These are phyloP conservation scores for Amblyornis subalaris DNA, from an alignment of 2,113 vertebrate species.

Conservation along the genomic window DNA sequence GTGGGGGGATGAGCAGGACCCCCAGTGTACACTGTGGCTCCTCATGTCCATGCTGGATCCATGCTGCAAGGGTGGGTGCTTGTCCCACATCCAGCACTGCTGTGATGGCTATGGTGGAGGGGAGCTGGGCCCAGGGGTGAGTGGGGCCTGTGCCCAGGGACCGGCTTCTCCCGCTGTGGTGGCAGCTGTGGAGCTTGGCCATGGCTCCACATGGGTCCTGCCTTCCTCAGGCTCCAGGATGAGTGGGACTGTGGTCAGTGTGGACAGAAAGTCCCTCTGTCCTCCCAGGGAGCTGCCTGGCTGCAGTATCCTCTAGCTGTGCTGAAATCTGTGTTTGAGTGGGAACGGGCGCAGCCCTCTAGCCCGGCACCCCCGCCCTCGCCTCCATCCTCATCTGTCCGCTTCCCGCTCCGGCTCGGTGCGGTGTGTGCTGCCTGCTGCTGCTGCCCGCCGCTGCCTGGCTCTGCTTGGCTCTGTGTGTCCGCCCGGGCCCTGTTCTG, in stretches of 20 bases:
- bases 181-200: accelerated
- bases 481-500: not conserved
- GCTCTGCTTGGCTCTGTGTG: constrained; percentile 58
- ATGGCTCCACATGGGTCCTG: accelerated
- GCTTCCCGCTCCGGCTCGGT: not conserved
- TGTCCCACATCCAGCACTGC: accelerated
- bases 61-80: not conserved
- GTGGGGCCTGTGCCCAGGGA: not conserved
- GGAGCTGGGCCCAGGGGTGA: not conserved
- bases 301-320: not conserved
- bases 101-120: not conserved
- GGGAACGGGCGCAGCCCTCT: not conserved
- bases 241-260: accelerated
- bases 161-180: not conserved
- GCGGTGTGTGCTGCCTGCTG: not conserved
- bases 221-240: accelerated
- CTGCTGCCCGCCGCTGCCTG: constrained; percentile 8
- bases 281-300: not conserved
- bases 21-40: accelerated
- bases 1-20: not conserved
- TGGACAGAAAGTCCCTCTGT: accelerated
- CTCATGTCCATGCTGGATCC: accelerated
- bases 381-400: not conserved
- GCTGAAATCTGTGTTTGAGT: accelerated
- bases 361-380: not conserved